Evolutionary conservation across 2,888 invertebrate species (phyloP).

Genomic region (Synergus itoensis): DNA sequence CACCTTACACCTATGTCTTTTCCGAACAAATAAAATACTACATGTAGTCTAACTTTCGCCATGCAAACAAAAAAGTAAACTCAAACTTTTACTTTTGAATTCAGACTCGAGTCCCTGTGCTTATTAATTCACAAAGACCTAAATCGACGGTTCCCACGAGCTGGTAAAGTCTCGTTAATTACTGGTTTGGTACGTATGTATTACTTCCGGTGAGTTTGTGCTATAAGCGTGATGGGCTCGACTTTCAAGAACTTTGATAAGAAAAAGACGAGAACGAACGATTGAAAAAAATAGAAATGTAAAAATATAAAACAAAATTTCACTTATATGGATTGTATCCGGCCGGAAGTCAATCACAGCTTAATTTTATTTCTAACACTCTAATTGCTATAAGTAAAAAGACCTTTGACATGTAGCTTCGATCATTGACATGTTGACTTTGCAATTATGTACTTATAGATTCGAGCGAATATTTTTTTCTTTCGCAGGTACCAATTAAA

Average conservation of each 20-base stretch:
- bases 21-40: background rate
- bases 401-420: background rate
- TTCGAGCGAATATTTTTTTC: slow-evolving; percentile 8
- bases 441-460: slow-evolving; percentile 30
- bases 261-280: background rate
- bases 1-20: background rate
- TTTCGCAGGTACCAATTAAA: slow-evolving; percentile 54
- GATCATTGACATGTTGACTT: slow-evolving; percentile 50
- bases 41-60: slow-evolving; percentile 2
- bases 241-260: slow-evolving; percentile 1
- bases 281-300: background rate
- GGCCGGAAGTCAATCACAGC: background rate
- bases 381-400: background rate
- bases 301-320: background rate
- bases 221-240: background rate
- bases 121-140: slow-evolving; percentile 58
- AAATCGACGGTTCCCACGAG: slow-evolving; percentile 59
- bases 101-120: slow-evolving; percentile 51
- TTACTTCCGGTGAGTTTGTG: background rate
- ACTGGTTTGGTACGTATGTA: slow-evolving; percentile 2
- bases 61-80: background rate
- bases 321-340: background rate
- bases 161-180: slow-evolving; percentile 48
- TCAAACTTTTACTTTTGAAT: background rate
- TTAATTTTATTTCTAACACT: background rate